These are phyloP conservation scores for Eurystomus glaucurus DNA, from an alignment of 2,797 vertebrate species.

Conservation along the genomic window DNA sequence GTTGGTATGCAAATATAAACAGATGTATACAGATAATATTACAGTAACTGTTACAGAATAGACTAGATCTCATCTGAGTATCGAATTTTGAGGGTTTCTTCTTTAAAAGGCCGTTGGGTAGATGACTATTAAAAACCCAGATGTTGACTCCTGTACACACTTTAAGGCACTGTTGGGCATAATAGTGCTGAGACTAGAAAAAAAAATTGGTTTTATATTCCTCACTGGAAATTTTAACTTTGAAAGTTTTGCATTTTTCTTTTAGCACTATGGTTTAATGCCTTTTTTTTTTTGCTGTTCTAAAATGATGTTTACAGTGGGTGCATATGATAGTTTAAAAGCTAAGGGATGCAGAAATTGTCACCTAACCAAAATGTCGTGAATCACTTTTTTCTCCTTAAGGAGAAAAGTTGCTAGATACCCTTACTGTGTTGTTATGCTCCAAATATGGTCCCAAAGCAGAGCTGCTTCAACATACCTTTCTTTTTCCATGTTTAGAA, in stretches of 20 bases:
- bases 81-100: not conserved
- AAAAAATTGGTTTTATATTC: not conserved
- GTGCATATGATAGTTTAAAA: not conserved
- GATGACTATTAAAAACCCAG: not conserved
- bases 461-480: not conserved
- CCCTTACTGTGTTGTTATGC: not conserved
- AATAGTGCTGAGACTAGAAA: not conserved
- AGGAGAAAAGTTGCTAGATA: not conserved
- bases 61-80: not conserved
- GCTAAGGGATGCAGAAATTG: not conserved
- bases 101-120: not conserved
- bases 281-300: not conserved
- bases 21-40: not conserved
- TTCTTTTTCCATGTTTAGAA: rapidly evolving
- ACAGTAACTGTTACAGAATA: not conserved
- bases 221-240: not conserved
- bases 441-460: not conserved
- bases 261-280: not conserved
- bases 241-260: not conserved
- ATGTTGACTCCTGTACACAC: rapidly evolving
- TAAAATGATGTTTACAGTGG: not conserved
- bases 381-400: not conserved
- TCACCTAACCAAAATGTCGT: not conserved
- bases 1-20: not conserved
- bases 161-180: not conserved